These are phyloP conservation scores for Chrysotoxum bicinctum DNA, from an alignment of 2,888 invertebrate genomes.

Conservation along the genomic window DNA sequence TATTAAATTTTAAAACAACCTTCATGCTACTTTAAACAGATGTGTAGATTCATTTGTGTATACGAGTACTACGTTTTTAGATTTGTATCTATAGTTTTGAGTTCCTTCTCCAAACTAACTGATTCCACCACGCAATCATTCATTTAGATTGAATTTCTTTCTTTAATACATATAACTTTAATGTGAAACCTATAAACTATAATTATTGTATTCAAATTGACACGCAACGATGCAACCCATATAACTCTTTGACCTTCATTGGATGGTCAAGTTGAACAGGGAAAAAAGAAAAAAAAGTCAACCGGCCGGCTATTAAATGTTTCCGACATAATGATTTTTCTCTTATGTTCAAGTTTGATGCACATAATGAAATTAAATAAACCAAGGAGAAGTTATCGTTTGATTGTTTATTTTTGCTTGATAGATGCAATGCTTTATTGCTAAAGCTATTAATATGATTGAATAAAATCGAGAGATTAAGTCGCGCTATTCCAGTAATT, in stretches of 20 bases:
- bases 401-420: neutral
- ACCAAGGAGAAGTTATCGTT: neutral
- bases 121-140: neutral
- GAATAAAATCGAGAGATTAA: neutral
- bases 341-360: neutral
- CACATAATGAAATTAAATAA: neutral
- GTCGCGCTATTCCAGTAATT: neutral
- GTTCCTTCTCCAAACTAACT: neutral
- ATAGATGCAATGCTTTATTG: neutral
- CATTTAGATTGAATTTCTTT: conserved; percentile 24
- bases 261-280: conserved; percentile 9
- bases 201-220: conserved; percentile 36
- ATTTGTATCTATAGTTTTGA: conserved; percentile 1
- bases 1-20: neutral
- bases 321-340: conserved; percentile 25
- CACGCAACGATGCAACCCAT: conserved; percentile 29
- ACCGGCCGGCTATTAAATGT: conserved; percentile 29
- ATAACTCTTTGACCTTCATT: conserved; percentile 43
- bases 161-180: neutral
- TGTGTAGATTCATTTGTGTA: neutral
- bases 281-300: conserved; percentile 9
- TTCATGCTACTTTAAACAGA: conserved; percentile 27
- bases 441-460: neutral
- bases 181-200: conserved; percentile 43
- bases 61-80: neutral